A percentile compares a stretch with the other conserved stretches of the same genome.
phyloP scores from a whole-genome alignment of 1,140 invertebrate genomes.

The Trissolcus basalis region DNA sequence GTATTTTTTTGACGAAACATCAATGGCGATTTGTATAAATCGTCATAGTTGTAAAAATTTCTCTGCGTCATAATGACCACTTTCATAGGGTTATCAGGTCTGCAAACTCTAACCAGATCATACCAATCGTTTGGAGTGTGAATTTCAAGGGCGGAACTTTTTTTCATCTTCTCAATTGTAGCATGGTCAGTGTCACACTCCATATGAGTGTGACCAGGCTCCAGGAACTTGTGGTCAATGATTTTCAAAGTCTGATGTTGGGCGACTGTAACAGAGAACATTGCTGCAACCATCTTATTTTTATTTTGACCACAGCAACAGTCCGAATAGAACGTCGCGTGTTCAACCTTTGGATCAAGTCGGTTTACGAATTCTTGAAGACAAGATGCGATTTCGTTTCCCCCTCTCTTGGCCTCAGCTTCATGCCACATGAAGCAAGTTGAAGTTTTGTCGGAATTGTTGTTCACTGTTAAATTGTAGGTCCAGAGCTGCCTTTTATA shows the following conservation, averaged over 20 bases:
- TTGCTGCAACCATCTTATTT: slow-evolving; percentile 59
- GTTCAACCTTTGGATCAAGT: slow-evolving; percentile 37
- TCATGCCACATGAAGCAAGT: slow-evolving; percentile 69
- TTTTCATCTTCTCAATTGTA: slow-evolving; percentile 57
- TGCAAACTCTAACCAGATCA: neutral
- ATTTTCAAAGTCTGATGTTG: slow-evolving; percentile 36
- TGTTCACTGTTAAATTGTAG: slow-evolving; percentile 69
- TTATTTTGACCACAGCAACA: slow-evolving; percentile 67
- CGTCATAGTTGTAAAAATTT: neutral
- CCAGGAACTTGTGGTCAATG: slow-evolving; percentile 67
- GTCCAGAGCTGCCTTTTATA: slow-evolving; percentile 69
- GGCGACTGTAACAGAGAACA: slow-evolving; percentile 47
- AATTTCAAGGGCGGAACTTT: slow-evolving; percentile 1
- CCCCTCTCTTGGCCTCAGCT: slow-evolving; percentile 59
- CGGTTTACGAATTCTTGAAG: slow-evolving; percentile 52
- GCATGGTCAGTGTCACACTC: slow-evolving; percentile 64
- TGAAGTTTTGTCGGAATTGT: slow-evolving; percentile 44
- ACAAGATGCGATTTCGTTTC: slow-evolving; percentile 63
- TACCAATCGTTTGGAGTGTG: slow-evolving; percentile 13
- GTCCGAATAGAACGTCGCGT: slow-evolving; percentile 66
- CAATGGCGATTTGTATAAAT: neutral
- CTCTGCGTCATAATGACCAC: neutral
- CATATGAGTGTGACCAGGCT: slow-evolving; percentile 65
- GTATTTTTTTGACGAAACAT: neutral
- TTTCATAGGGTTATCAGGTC: neutral